Evolutionary conservation across 2,113 vertebrate species (phyloP).

Genomic region (Gobiocypris rarus): DNA sequence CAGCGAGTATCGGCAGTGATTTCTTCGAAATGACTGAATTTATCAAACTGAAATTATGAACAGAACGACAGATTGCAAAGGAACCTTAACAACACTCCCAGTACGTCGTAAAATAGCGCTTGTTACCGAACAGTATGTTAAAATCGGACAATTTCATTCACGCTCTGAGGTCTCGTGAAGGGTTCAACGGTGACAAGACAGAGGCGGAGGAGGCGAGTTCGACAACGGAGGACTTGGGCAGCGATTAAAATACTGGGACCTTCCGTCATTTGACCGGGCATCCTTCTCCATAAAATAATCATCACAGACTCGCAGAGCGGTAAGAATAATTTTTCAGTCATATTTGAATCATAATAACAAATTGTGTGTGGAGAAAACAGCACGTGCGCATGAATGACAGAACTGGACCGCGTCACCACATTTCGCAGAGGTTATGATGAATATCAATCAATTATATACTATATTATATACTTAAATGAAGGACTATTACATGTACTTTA

Average conservation of each 20-base stretch:
- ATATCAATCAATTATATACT: neutral
- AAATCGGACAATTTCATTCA: neutral
- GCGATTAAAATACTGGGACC: slow-evolving; percentile 60
- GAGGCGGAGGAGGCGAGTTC: slow-evolving; percentile 5
- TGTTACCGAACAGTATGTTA: neutral
- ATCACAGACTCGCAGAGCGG: slow-evolving; percentile 82
- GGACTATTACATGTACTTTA: neutral
- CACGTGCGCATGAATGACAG: neutral
- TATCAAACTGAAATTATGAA: neutral
- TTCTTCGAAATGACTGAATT: neutral
- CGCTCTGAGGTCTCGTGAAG: slow-evolving; percentile 13
- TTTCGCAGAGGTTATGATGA: neutral
- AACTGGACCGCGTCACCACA: neutral
- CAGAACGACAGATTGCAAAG: neutral
- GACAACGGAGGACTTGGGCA: slow-evolving; percentile 53
- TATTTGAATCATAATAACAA: neutral
- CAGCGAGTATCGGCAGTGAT: neutral
- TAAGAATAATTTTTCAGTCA: slow-evolving; percentile 61
- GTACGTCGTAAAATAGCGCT: neutral
- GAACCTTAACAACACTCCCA: neutral
- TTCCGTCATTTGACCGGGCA: slow-evolving; percentile 57
- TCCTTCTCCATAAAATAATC: slow-evolving; percentile 70
- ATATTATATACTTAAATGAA: neutral
- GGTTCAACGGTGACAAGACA: slow-evolving; percentile 7
- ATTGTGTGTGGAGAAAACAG: slow-evolving; percentile 12